Percentiles rank a stretch among this genome's conserved stretches.
Conservation (phyloP, 2,113 vertebrate genomes). For the Spilogale gracilis region DNA sequence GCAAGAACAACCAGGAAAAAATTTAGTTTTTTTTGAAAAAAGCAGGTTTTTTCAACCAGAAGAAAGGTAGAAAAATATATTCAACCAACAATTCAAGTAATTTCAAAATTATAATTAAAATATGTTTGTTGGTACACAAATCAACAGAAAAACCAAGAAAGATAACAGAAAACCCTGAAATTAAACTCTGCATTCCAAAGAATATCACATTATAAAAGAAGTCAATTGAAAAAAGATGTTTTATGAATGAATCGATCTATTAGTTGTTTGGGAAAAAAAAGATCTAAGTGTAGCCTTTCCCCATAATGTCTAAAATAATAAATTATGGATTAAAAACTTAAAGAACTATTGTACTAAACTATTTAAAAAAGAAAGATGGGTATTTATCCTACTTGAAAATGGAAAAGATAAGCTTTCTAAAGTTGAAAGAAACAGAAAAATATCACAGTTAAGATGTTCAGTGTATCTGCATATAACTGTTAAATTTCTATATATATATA, state of each 20-base stretch:
- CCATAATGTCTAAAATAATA: not conserved
- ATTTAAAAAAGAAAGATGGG: not conserved
- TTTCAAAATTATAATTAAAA: conserved; percentile 27
- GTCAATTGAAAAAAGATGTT: not conserved
- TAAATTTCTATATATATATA: not conserved
- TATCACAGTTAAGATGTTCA: not conserved
- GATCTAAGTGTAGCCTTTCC: not conserved
- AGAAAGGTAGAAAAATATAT: not conserved
- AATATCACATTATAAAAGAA: not conserved
- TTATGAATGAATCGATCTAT: not conserved
- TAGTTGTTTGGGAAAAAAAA: not conserved
- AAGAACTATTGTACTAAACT: not conserved
- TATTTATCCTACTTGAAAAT: not conserved
- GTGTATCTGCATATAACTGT: not conserved
- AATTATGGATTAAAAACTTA: not conserved
- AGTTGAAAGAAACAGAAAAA: not conserved
- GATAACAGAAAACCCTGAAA: not conserved
- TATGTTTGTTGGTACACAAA: not conserved
- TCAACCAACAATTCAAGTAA: not conserved
- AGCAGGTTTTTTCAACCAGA: not conserved
- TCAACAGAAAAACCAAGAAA: not conserved
- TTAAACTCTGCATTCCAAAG: not conserved
- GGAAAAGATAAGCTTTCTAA: not conserved
- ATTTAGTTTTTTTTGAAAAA: not conserved
- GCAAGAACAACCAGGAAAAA: not conserved